Conservation (phyloP, 2,888 invertebrate genomes). For the Drosophila imparisetae region DNA sequence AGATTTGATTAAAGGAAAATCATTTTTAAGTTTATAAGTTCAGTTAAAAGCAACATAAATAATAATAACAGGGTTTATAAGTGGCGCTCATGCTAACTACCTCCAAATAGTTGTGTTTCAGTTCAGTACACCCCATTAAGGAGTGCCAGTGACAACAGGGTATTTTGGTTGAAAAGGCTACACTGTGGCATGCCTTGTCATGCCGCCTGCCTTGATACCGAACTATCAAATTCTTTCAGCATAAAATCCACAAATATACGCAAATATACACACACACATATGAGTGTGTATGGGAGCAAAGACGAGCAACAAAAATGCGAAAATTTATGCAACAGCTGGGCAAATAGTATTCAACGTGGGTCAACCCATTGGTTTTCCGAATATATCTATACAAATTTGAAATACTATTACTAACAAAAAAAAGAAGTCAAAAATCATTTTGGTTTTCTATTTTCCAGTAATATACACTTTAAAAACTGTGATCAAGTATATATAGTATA, state of each 20-base stretch:
- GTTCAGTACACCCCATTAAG: not conserved
- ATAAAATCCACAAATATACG: slow-evolving; percentile 55
- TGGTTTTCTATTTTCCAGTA: not conserved
- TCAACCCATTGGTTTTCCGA: slow-evolving; percentile 1
- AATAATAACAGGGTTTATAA: not conserved
- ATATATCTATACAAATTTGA: not conserved
- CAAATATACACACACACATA: slow-evolving; percentile 6
- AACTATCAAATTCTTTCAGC: slow-evolving; percentile 67
- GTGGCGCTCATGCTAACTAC: not conserved
- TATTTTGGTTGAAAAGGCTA: slow-evolving; percentile 26
- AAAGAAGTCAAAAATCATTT: not conserved
- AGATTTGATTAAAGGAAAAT: not conserved
- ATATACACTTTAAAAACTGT: not conserved
- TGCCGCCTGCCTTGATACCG: slow-evolving; percentile 54
- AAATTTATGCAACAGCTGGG: slow-evolving; percentile 79
- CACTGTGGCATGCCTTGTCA: slow-evolving; percentile 47
- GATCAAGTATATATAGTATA: not conserved
- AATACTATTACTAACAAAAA: not conserved
- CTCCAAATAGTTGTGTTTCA: not conserved
- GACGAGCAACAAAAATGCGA: slow-evolving; percentile 64
- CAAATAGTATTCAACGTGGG: slow-evolving; percentile 56
- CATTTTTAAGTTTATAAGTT: not conserved
- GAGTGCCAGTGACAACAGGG: not conserved
- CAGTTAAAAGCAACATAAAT: not conserved
- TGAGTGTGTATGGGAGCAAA: slow-evolving; percentile 7